Evolutionary conservation across 2,113 vertebrate genomes (phyloP), one percentile per base, ranked within the genome.

Genomic region (Suncus etruscus): DNA sequence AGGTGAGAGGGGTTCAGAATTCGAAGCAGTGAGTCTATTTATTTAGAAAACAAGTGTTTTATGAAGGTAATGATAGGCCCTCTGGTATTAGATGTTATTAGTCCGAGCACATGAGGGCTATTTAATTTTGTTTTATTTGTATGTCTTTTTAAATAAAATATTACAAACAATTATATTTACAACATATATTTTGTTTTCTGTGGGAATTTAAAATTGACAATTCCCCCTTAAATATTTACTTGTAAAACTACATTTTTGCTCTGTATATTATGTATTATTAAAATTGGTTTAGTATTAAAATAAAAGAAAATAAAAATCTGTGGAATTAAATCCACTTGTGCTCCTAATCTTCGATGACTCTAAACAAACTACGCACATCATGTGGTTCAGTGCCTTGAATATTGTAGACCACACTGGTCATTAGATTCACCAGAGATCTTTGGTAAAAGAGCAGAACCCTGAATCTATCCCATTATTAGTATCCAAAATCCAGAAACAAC

Each of bases 281-380:
- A 61, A 61, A 20, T 61, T 61, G 58, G 18, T 61, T 61, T 61
- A 15, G 18, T 22, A 61, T 61, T 61, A 58, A 20, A 58, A 18
- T 61, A 22, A 39, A 39, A 39, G 87, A 88, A 90, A 70, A 47
- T 58, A 9, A 50, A 80, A 90, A 78, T 22, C 45, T 84, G 1
- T 54, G 29, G 16, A 27, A 74, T 91, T 84, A 84, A 63, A 84
- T 68, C n/a, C 11, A 89, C 24, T 27, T 91, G 84, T 74, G 70
- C 1, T 83, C 45, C 15, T 65, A 77, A 83, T 6, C 7, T n/a
- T 85, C 82, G 81, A 65, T 54, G 39, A 81, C 18, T 58, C 69
- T 58, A 45, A 87, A 16, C 48, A 89, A 70, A 84, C 74, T 39
- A 85, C 54, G 85, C 50, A 86, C 82, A 79, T 84, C 25, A 74